Evolutionary conservation across 2,797 vertebrate genomes (phyloP).

Genomic region (Fratercula arctica): DNA sequence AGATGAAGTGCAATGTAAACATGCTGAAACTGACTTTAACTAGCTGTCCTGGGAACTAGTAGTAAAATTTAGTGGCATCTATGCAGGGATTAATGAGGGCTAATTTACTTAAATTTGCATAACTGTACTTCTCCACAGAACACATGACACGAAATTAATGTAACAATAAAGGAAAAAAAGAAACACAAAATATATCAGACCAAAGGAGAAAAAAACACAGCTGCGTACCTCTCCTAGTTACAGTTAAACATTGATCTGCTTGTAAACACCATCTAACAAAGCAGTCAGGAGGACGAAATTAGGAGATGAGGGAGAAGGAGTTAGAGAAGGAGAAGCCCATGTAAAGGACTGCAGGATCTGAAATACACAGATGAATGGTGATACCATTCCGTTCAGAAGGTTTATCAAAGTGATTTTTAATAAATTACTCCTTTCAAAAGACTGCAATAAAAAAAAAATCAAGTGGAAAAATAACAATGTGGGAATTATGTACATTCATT

Average conservation of each 20-base stretch:
- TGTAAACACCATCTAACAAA: background rate
- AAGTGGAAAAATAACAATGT: background rate
- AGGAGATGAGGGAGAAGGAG: background rate
- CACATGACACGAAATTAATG: background rate
- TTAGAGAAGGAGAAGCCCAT: background rate
- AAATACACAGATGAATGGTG: background rate
- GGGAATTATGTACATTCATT: background rate
- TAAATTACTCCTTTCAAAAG: background rate
- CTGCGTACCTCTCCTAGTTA: background rate
- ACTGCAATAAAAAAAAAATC: background rate
- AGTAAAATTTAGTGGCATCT: background rate
- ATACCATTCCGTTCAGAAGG: background rate
- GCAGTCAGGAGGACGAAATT: background rate
- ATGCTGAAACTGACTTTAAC: background rate
- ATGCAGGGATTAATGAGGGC: background rate
- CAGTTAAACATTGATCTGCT: background rate
- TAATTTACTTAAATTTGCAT: background rate
- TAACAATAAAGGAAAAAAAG: background rate
- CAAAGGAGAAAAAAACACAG: background rate
- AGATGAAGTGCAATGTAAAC: background rate
- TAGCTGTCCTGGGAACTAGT: background rate
- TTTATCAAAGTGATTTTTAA: background rate
- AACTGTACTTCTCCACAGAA: background rate
- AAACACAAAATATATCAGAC: background rate
- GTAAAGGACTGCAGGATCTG: background rate